Percentiles rank a stretch among this genome's conserved stretches.
phyloP scores from a whole-genome alignment of 2,797 vertebrate species.

The Molossus alvarezi region DNA sequence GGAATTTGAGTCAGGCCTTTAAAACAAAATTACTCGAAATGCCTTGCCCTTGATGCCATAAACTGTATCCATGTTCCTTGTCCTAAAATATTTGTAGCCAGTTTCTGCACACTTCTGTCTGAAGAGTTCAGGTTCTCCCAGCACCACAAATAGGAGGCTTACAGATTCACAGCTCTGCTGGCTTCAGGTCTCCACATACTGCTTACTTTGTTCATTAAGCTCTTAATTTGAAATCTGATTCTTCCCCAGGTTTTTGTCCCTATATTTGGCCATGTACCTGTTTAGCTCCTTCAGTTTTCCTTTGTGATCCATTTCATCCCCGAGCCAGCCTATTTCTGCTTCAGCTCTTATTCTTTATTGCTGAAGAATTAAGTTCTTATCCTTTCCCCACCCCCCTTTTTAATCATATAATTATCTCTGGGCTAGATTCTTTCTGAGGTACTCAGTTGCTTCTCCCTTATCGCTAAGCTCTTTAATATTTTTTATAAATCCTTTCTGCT shows the following conservation, averaged over 20 bases:
- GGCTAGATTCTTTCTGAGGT: not conserved
- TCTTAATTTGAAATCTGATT: not conserved
- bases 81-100: slow-evolving; percentile 7
- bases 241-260: not conserved
- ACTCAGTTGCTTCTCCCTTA: not conserved
- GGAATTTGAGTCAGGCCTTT: not conserved
- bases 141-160: not conserved
- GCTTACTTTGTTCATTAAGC: not conserved
- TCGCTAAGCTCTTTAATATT: not conserved
- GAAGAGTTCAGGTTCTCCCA: not conserved
- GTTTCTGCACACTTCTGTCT: not conserved
- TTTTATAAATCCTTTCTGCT: not conserved
- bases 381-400: not conserved
- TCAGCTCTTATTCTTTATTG: slow-evolving; percentile 31
- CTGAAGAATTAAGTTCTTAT: slow-evolving; percentile 55
- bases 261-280: not conserved
- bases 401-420: slow-evolving; percentile 27
- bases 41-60: not conserved
- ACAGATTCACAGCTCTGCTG: not conserved
- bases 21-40: slow-evolving; percentile 17
- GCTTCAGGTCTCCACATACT: not conserved
- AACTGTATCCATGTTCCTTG: not conserved
- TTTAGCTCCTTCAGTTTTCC: not conserved
- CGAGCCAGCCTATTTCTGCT: not conserved
- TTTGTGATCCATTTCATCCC: not conserved